Base-by-base conservation (phyloP, 2,113 vertebrate species). In the Odontesthes bonariensis region DNA sequence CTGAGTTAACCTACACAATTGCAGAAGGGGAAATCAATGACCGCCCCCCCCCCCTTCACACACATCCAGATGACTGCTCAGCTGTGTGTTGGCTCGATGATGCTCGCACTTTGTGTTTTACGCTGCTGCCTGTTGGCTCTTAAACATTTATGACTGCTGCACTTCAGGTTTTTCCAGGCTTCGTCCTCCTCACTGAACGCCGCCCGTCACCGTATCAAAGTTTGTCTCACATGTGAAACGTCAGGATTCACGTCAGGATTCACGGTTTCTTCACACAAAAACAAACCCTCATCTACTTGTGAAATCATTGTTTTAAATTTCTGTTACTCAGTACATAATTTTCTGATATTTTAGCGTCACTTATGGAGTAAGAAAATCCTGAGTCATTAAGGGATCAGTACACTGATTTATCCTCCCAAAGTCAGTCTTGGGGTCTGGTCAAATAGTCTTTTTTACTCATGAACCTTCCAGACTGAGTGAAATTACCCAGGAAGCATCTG, bases 1-100 rank as follows among this genome's bases (percentile, higher is more conserved):
- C 74, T 69, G 69, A 83, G 79, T 85, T 83, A 83, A 88, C 79
- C 68, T 57, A 75, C 68, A 73, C 77, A 65, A 66, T 67, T 61
- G 69, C 14, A 51, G 54, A 81, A 13, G 47, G 47, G 32, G 59
- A 62, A 76, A 88, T 84, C 78, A 79, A 80, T 81, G 73, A 33
- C 53, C 31, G 49, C 67, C 55, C 31, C 40, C 55, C 31, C 40
- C 13, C 35, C 35, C 40, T 22, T 38, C 54, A 61, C 49, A 58
- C 22, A 65, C 35, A 10, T 5, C 35, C 10, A 10, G 35, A 38
- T 38, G 35, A 38, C 35, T 38, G 42, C 13, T 27, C 22, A 17
- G 73, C 10, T 70, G 46, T 40, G 59, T 63, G 53, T 33, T 63
- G 68, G 69, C 51, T 66, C 7, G 17, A 73, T 16, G 49, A 46